Base-by-base conservation (phyloP, 2,888 invertebrate species). In the Zonitis immaculata region DNA sequence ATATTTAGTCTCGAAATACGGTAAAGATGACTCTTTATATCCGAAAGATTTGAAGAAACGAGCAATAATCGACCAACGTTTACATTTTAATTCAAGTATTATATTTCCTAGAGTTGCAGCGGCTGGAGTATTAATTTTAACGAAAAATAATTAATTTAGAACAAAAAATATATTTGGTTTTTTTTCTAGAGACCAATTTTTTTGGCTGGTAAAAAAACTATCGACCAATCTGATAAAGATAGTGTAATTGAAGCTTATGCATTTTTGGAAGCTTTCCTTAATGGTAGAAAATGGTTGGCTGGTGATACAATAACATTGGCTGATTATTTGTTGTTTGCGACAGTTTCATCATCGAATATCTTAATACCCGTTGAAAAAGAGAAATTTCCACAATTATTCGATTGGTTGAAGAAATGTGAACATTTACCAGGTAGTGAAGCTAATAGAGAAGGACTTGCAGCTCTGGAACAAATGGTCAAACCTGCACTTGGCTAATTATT, bases 1-100 rank as follows among this genome's bases (percentile, higher is more conserved):
- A 0, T 86, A 86, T 67, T 71, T 88, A 49, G 82, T 84, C 35
- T 77, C 76, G 42, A 82, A 83, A 69, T 86, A 84, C 59, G 79
- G 76, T 18, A 72, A 74, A 11, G 75, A 80, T 39, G 80, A 82
- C 56, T 68, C 76, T 5, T 73, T 86, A 1, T 82, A 82, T 63
- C 82, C 83, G 0, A 75, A 68, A 12, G 81, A 82, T 49, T 71
- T 76, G 0, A 72, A 76, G 52, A 73, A 69, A 49, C 69, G 57
- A 14, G 57, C 62, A 7, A n/a, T 52, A 7, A 42, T 62, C 3
- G 54, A 62, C 43, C 62, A 62, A 42, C 48, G 56, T 39, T 42
- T 62, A n/a, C 55, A 57, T 39, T 62, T 62, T 14, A 57, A 62
- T 20, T 35, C 42, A 8, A 55, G 56, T 1, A 48, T 51, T 8